Evolutionary conservation across 2,113 vertebrate species (phyloP).

Genomic region (Grammomys dolichurus): DNA sequence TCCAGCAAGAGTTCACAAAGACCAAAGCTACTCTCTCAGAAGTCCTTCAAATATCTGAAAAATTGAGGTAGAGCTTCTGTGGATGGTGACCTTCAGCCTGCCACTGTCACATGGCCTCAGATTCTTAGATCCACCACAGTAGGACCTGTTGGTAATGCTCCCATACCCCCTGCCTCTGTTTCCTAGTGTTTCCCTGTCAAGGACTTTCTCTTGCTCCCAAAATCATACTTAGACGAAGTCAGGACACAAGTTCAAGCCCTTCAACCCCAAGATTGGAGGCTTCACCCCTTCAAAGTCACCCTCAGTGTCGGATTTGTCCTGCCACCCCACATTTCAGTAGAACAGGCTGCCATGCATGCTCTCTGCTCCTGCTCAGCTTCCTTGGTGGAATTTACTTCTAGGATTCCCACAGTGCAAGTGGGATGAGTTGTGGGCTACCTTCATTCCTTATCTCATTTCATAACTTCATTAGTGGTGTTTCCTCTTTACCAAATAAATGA

Average conservation of each 20-base stretch:
- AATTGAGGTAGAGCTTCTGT: not conserved
- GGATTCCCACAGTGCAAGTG: accelerated
- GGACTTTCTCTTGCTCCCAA: not conserved
- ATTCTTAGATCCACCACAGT: not conserved
- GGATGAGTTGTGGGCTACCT: too few species aligned
- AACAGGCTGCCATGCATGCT: not conserved
- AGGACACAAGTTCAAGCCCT: not conserved
- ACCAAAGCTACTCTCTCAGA: not conserved
- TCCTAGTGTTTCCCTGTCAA: not conserved
- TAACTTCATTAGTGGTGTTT: not conserved
- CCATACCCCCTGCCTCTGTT: not conserved
- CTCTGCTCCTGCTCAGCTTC: not conserved
- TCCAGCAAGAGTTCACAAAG: not conserved
- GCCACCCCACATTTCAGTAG: not conserved
- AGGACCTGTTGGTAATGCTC: too few species aligned
- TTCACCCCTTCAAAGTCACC: not conserved
- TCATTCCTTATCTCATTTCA: not conserved
- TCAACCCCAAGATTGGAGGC: not conserved
- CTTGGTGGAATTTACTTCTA: not conserved
- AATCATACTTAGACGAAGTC: not conserved
- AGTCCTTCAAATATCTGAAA: not conserved
- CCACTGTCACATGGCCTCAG: not conserved
- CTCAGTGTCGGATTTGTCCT: not conserved
- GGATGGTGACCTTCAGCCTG: not conserved
- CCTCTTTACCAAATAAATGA: not conserved